Evolutionary conservation across 2,797 vertebrate species (phyloP).

Genomic region (Eptatretus atami): DNA sequence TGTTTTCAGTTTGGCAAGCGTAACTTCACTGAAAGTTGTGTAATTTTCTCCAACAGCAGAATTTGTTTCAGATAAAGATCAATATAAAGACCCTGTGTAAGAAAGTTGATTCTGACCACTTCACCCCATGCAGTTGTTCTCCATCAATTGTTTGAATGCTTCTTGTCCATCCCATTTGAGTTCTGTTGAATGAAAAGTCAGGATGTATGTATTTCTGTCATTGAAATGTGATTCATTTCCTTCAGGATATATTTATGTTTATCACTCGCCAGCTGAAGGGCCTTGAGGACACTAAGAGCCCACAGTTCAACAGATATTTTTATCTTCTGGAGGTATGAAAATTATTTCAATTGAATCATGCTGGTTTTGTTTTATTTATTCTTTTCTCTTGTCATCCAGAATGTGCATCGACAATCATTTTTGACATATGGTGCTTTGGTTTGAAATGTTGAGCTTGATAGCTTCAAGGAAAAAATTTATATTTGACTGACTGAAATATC

Average conservation of each 20-base stretch:
- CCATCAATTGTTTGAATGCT: slow-evolving; percentile 6
- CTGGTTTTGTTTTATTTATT: background rate
- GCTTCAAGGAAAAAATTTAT: too few relatives aligned
- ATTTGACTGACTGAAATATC: slow-evolving; percentile 8
- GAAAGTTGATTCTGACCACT: too few relatives aligned
- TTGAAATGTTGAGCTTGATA: too few relatives aligned
- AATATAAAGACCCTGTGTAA: too few relatives aligned
- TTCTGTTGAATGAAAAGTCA: background rate
- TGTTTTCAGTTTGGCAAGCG: too few relatives aligned
- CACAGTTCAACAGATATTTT: slow-evolving; percentile 98
- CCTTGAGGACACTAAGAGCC: slow-evolving; percentile 94
- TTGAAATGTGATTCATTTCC: slow-evolving; percentile 5
- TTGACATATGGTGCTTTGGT: background rate
- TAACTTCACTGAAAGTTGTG: too few relatives aligned
- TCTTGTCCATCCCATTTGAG: slow-evolving; percentile 8
- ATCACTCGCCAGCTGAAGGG: slow-evolving; percentile 96
- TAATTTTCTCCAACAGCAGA: too few relatives aligned
- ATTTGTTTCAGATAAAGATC: too few relatives aligned
- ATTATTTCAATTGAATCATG: background rate
- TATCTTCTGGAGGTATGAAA: slow-evolving; percentile 67
- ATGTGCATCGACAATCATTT: background rate
- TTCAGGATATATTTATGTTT: slow-evolving; percentile 92
- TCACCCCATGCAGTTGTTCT: too few relatives aligned
- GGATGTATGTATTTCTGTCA: background rate
- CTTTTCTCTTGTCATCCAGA: background rate